These are phyloP conservation scores for Pegea sp. DNA, from an alignment of 23 tunicate species.

Conservation along the genomic window DNA sequence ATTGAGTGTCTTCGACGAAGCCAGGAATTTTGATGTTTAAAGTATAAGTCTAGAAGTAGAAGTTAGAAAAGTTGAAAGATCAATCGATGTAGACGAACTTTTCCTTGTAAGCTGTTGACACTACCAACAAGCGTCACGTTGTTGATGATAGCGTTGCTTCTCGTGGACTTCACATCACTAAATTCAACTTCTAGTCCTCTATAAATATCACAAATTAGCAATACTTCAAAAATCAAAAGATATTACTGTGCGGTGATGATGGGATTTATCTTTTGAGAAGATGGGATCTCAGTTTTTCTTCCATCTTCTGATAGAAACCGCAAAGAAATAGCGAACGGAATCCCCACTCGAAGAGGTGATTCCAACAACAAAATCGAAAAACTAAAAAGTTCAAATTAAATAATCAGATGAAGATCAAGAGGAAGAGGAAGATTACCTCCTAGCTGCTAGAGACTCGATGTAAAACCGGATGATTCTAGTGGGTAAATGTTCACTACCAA, in stretches of 20 bases:
- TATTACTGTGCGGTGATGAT: too few species aligned
- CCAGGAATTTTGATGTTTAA: constrained; percentile 24
- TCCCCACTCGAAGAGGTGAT: constrained; percentile 57
- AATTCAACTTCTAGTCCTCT: constrained; percentile 42
- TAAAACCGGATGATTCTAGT: too few species aligned
- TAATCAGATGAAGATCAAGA: background rate
- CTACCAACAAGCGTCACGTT: constrained; percentile 39
- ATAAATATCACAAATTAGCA: too few species aligned
- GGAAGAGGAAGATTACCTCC: background rate
- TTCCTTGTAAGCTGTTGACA: constrained; percentile 67
- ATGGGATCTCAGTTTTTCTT: background rate
- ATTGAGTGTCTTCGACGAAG: constrained; percentile 24
- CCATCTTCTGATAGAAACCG: too few species aligned
- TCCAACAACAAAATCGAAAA: constrained; percentile 64
- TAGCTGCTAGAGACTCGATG: background rate
- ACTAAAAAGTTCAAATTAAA: too few species aligned
- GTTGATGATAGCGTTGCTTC: constrained; percentile 31
- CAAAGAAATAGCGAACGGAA: constrained; percentile 52
- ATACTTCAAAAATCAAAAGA: too few species aligned
- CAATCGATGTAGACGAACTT: constrained; percentile 12
- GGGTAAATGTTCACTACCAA: too few species aligned
- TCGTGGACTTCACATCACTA: constrained; percentile 8
- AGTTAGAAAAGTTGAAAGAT: background rate
- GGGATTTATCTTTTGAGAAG: too few species aligned
- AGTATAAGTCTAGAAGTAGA: background rate